Base-by-base conservation (phyloP, 2,888 invertebrate genomes). In the Apodemia zela region DNA sequence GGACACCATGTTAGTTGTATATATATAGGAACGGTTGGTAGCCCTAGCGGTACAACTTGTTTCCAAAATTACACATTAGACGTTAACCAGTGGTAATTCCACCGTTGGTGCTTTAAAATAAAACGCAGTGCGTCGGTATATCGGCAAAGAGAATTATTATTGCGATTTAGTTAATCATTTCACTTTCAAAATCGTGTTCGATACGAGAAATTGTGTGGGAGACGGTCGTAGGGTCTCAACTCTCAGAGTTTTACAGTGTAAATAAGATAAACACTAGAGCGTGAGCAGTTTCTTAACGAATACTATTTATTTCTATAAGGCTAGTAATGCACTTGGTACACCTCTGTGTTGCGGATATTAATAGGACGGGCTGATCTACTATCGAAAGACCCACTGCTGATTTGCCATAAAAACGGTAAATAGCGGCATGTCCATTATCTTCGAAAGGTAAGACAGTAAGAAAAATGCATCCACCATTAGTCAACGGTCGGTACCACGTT, bases 181-280 rank as follows among this genome's bases (percentile, higher is more conserved):
- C 85, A 84, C 86, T 85, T 84, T 84, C 83, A 72, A 76, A 81
- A 76, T 79, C 81, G 83, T 84, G 85, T 80, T 75, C 72, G 74
- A 75, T 80, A 76, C 80, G 80, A 80, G 83, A 84, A 82, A 82
- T 80, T 68, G 78, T 77, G 78, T 80, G 75, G 80, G 76, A 78
- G 82, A 78, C 80, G 72, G 77, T 74, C 71, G 77, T 75, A 77
- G 68, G 72, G 73, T 25, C 54, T 54, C 25, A 13, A 25, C 54
- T 54, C 54, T 21, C 13, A 51, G 10, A 21, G 4, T 21, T 21
- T 54, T 54, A 25, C 0, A 11, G 17, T 11, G 3, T 13, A 15
- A 42, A 42, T 15, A 42, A 15, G 15, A 0, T 42, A 15, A 13
- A 42, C 5, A 4, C 42, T 42, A 25, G 51, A 54, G 51, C 51